Conservation (phyloP, 2,888 invertebrate species). For the Dryobota labecula region DNA sequence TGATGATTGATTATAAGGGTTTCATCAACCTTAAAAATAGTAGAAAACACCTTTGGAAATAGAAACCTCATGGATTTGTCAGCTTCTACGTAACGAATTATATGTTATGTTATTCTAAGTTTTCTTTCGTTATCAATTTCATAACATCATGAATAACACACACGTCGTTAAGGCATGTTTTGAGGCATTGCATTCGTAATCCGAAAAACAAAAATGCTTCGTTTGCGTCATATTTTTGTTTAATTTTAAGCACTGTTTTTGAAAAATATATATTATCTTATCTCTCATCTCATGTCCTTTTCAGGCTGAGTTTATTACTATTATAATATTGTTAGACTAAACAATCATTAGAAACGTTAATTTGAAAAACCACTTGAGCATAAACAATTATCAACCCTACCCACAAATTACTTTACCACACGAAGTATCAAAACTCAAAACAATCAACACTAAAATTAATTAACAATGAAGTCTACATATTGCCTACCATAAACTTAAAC, state of each 20-base stretch:
- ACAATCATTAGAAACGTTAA: background rate
- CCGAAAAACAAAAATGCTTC: too few relatives aligned
- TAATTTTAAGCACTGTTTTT: too few relatives aligned
- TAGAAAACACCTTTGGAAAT: too few relatives aligned
- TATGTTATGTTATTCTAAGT: background rate
- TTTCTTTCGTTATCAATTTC: background rate
- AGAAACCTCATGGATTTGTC: background rate
- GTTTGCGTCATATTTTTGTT: too few relatives aligned
- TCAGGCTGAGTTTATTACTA: too few relatives aligned
- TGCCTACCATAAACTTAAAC: slow-evolving; percentile 47
- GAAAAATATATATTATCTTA: too few relatives aligned
- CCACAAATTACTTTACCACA: slow-evolving; percentile 1
- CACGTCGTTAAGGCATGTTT: background rate
- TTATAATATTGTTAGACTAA: too few relatives aligned
- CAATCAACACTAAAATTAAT: slow-evolving; percentile 51
- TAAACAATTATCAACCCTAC: background rate
- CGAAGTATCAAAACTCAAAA: slow-evolving; percentile 18
- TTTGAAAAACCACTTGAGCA: background rate
- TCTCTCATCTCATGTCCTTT: too few relatives aligned
- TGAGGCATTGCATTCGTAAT: background rate
- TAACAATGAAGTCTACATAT: slow-evolving; percentile 37
- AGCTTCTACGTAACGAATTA: background rate
- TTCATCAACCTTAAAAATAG: background rate
- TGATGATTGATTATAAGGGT: background rate
- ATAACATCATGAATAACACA: background rate